Base-by-base conservation (phyloP, 2,113 vertebrate genomes). In the Brachionichthys hirsutus region DNA sequence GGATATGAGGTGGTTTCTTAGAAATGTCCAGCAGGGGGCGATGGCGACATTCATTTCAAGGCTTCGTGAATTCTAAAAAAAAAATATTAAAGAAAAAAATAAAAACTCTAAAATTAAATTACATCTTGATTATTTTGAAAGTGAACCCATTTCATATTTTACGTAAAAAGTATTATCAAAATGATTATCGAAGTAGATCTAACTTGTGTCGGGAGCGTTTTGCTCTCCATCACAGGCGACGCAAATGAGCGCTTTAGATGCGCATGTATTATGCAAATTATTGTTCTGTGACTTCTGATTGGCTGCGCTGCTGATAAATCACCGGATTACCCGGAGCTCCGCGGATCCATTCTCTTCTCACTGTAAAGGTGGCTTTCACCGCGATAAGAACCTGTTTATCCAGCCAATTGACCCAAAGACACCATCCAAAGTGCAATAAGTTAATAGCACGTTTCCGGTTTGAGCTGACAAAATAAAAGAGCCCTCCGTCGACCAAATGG, bases 361-460 rank as follows among this genome's bases (percentile, higher is more conserved):
- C 62, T 54, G 4, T 38, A 24, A 52, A 63, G 40, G 46, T 40
- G 7, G 54, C 59, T 63, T 54, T 54, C 19, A 12, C 38, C 12
- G 47, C 41, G 19, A 17, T 44, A 15, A 54, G 48, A 86, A 89
- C 85, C 80, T 20, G 87, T 83, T 78, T 12, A 75, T 86, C 85
- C 58, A 73, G 83, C 82, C 57, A 16, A 61, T 10, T 46, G n/a
- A 75, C 35, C 14, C 12, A 30, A 30, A 30, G 24, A 6, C 8
- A 3, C 1, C n/a, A 38, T 7, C 0, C 3, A 82, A 75, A 48
- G 0, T 17, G 1, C 0, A 12, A 8, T 4, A 0, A 3, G 12
- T 11, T 35, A 1, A 57, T 34, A 24, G 0, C 3, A 0, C 3
- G 18, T 16, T 44, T 77, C 62, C 41, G 43, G 38, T 50, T 1